These are phyloP conservation scores for Heteropelma amictum DNA, from an alignment of 2,888 invertebrate genomes.

Conservation along the genomic window DNA sequence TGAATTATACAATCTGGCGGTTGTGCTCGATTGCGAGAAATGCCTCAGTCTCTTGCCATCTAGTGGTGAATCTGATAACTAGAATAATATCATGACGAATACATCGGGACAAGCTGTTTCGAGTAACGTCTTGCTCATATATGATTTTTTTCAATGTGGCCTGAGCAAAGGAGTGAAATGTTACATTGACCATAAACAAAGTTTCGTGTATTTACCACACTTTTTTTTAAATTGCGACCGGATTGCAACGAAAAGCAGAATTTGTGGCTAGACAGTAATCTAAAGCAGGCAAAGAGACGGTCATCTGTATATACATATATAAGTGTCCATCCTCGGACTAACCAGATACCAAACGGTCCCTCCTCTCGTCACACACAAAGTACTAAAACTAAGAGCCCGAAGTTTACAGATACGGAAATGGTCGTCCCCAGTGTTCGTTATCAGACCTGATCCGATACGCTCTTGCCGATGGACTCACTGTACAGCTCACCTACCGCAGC, in stretches of 20 bases:
- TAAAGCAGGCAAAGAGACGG: too few relatives aligned
- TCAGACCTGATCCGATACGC: conserved; percentile 72
- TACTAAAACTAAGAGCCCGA: conserved; percentile 53
- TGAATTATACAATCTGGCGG: background rate
- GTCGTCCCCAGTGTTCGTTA: conserved; percentile 69
- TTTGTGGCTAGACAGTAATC: background rate
- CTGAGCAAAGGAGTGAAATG: background rate
- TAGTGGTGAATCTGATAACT: background rate
- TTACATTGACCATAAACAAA: conserved; percentile 2
- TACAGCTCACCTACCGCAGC: conserved; percentile 72
- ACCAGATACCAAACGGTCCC: too few relatives aligned
- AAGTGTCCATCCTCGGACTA: conserved; percentile 16
- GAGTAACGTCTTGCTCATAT: too few relatives aligned
- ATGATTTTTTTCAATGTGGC: too few relatives aligned
- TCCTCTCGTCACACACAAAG: too few relatives aligned
- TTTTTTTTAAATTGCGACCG: conserved; percentile 15
- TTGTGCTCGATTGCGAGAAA: background rate
- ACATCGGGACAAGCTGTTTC: too few relatives aligned
- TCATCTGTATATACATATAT: background rate
- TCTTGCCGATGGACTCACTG: conserved; percentile 63
- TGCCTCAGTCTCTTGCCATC: background rate
- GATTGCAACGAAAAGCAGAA: conserved; percentile 11
- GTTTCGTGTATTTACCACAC: conserved; percentile 22
- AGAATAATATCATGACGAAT: background rate
- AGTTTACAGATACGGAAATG: conserved; percentile 62